Evolutionary conservation across 2,797 vertebrate genomes (phyloP), one percentile per base, ranked within the genome.

Genomic region (Ceyx erithaca): DNA sequence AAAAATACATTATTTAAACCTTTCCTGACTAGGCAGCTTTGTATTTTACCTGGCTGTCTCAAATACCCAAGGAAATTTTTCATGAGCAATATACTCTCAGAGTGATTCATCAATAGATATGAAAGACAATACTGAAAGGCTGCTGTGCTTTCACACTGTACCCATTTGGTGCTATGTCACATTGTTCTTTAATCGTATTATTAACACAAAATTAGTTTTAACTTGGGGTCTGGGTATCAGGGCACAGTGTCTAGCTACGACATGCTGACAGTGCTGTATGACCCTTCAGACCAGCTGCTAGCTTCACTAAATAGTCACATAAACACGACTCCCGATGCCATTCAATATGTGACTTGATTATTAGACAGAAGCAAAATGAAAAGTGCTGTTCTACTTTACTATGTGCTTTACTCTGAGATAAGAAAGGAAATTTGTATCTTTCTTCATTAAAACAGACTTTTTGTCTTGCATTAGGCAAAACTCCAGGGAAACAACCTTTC

Each of bases 401-500:
- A 3, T 49, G 48, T 63, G 16, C 35, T 82, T 75, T 77, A 68
- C 28, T 64, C 30, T 43, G 35, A 25, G 15, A 64, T 5, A 80
- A 33, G 57, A 80, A 87, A 89, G 25, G 43, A 64, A 55, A 84
- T 90, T 45, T 78, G 10, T 80, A 28, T 82, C 26, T 88, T 81
- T 94, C 84, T 92, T 96, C 25, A 72, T 89, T 96, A 94, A 97
- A 97, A 83, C n/a, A 89, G 84, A 80, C 80, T 88, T 94, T 62
- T 86, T 89, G 94, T 87, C 59, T 33, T 45, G 43, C 21, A 94
- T 94, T 91, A 92, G 92, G 63, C 59, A 93, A 93, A 97, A 95
- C 88, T 96, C 75, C 82, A 89, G 93, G 81, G 94, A 95, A 95
- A 83, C 33, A 67, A 88, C 93, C 71, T 88, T 95, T 97, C 90